Conservation (phyloP, 2,113 vertebrate species). For the Isurus oxyrinchus region DNA sequence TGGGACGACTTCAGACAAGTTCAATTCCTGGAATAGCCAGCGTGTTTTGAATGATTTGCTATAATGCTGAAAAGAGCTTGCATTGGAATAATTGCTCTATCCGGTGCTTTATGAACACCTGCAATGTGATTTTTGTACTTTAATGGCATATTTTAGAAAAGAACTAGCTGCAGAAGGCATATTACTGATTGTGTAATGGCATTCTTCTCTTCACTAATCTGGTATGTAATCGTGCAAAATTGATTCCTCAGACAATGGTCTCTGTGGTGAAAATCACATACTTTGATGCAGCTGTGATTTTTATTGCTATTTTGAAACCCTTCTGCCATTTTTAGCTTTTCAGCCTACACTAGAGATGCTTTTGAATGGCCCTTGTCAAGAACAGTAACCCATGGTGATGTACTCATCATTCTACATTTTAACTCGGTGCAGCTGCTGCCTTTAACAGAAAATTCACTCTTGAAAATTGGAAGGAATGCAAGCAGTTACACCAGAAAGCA, state of each 20-base stretch:
- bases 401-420: neutral
- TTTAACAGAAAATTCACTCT: neutral
- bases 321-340: constrained; percentile 14
- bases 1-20: neutral
- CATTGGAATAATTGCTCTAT: neutral
- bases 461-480: neutral
- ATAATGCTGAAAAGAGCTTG: neutral
- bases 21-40: neutral
- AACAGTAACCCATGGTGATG: constrained; percentile 7
- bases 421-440: neutral
- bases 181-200: neutral
- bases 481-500: neutral
- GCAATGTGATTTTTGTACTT: neutral
- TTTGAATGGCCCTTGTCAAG: constrained; percentile 6
- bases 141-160: neutral
- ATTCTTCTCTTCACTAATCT: neutral
- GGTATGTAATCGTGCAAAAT: neutral
- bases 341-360: neutral
- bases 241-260: neutral
- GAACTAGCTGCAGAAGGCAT: neutral
- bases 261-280: neutral
- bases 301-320: constrained; percentile 18
- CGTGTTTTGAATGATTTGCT: neutral
- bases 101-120: neutral
- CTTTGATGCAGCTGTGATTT: constrained; percentile 17